Percentiles rank a stretch among this genome's conserved stretches.
Conservation (phyloP, 2,113 vertebrate genomes). For the Hirundichthys speculiger region DNA sequence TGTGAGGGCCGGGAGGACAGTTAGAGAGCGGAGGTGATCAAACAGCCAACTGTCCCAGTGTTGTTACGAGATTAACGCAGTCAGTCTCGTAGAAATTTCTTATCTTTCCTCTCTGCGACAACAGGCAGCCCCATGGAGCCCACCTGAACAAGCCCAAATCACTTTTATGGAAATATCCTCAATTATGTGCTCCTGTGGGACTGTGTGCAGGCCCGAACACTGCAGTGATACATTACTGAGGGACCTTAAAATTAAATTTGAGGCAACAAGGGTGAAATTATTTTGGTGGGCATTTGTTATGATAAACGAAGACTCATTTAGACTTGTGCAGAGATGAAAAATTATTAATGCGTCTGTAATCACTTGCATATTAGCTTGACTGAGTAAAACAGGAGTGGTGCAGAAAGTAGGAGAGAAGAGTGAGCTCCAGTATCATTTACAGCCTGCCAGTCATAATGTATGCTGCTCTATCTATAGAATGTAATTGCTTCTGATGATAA, state of each 20-base stretch:
- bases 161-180: constrained; percentile 45
- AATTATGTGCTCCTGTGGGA: constrained; percentile 40
- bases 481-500: constrained; percentile 40
- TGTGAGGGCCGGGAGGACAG: constrained; percentile 40
- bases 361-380: constrained; percentile 58
- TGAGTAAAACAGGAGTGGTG: constrained; percentile 49
- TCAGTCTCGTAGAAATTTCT: constrained; percentile 13
- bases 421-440: constrained; percentile 27
- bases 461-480: constrained; percentile 28
- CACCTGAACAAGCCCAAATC: constrained; percentile 37
- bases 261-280: constrained; percentile 43
- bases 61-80: constrained; percentile 31
- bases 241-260: constrained; percentile 51
- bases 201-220: constrained; percentile 24
- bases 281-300: constrained; percentile 62
- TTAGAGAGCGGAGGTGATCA: constrained; percentile 45
- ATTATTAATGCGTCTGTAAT: constrained; percentile 68
- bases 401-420: constrained; percentile 36
- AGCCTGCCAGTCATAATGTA: constrained; percentile 33
- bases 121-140: neutral
- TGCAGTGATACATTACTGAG: constrained; percentile 46
- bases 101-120: constrained; percentile 20
- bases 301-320: constrained; percentile 54
- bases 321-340: constrained; percentile 48
- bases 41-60: constrained; percentile 47